These are phyloP conservation scores for Tretioscincus oriximinensis DNA, from an alignment of 2,113 vertebrate genomes.

Conservation along the genomic window DNA sequence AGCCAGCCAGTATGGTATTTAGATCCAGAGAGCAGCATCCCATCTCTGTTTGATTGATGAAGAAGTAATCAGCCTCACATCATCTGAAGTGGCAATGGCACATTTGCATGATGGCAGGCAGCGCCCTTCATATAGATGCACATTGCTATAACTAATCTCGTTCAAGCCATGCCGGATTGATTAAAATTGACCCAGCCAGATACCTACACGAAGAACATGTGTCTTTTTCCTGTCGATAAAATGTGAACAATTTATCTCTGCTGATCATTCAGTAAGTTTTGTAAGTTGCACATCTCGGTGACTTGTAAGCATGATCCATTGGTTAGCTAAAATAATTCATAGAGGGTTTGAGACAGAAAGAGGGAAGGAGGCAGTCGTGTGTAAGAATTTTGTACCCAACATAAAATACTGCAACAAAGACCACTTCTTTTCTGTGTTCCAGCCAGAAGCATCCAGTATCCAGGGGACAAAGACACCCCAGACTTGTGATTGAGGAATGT, in stretches of 20 bases:
- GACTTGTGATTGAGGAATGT: conserved; percentile 93
- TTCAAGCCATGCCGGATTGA: too few species aligned
- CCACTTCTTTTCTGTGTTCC: conserved; percentile 61
- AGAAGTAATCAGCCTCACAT: too few species aligned
- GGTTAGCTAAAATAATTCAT: conserved; percentile 28
- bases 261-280: background rate
- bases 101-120: too few species aligned
- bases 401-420: conserved; percentile 41
- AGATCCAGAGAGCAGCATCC: too few species aligned
- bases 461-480: conserved; percentile 79
- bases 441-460: conserved; percentile 77
- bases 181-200: too few species aligned
- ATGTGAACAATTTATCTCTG: background rate
- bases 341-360: background rate
- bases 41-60: too few species aligned
- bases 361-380: conserved; percentile 12
- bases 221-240: background rate
- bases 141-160: too few species aligned
- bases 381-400: conserved; percentile 33
- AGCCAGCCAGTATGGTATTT: too few species aligned
- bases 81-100: too few species aligned
- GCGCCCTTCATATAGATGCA: too few species aligned
- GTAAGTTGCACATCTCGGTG: background rate
- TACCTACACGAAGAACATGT: too few species aligned
- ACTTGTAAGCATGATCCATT: background rate